Percentiles rank a stretch among this genome's conserved stretches.
phyloP scores from a whole-genome alignment of 1,140 invertebrate species.

The Lerema accius region DNA sequence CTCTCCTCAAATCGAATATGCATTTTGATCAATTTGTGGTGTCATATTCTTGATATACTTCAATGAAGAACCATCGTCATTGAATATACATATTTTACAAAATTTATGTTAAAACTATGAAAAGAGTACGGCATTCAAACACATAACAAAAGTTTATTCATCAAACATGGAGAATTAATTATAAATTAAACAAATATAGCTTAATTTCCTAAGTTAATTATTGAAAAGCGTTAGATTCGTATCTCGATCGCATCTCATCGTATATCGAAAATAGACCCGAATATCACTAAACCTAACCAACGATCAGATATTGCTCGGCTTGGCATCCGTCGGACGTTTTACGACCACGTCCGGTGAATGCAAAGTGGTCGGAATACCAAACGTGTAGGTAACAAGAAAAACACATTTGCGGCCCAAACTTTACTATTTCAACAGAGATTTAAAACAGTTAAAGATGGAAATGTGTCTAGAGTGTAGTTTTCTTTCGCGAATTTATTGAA shows the following conservation, averaged over 20 bases:
- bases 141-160: too few species aligned
- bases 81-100: too few species aligned
- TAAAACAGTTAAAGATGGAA: background rate
- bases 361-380: slow-evolving; percentile 64
- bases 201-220: too few species aligned
- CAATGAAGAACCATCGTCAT: background rate
- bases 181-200: too few species aligned
- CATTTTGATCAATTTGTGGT: slow-evolving; percentile 18
- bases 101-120: too few species aligned
- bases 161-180: too few species aligned
- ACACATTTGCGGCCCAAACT: slow-evolving; percentile 54
- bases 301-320: slow-evolving; percentile 42
- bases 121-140: too few species aligned
- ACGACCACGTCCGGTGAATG: slow-evolving; percentile 50
- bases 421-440: slow-evolving; percentile 35
- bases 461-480: background rate
- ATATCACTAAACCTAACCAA: slow-evolving; percentile 15
- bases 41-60: background rate
- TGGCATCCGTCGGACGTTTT: slow-evolving; percentile 46
- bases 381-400: slow-evolving; percentile 57
- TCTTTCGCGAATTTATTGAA: too few species aligned
- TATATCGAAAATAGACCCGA: slow-evolving; percentile 4
- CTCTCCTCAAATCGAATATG: slow-evolving; percentile 60
- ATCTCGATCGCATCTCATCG: too few species aligned
- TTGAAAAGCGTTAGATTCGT: too few species aligned